These are phyloP conservation scores for Limnephilus auricula DNA, from an alignment of 2,888 invertebrate species.

Conservation along the genomic window DNA sequence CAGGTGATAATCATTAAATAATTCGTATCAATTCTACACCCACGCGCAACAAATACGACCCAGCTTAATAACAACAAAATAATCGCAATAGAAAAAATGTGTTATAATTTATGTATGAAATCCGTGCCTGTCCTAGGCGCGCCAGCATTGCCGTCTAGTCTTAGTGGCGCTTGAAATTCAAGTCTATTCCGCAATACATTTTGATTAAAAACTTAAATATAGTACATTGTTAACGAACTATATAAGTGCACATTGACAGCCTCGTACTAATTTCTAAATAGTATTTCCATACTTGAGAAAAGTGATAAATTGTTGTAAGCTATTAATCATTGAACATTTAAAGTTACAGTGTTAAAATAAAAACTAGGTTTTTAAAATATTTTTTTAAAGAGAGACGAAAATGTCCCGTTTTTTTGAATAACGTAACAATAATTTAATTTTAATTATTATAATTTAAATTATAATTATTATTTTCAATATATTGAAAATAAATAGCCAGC, in stretches of 20 bases:
- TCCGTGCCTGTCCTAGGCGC: slow-evolving; percentile 5
- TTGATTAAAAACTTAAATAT: slow-evolving; percentile 26
- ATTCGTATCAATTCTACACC: slow-evolving; percentile 2
- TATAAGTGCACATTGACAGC: slow-evolving; percentile 11
- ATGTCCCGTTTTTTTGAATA: too few species aligned
- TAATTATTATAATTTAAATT: too few species aligned
- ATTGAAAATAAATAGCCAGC: too few species aligned
- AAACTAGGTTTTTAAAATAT: background rate
- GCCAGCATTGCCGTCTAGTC: background rate
- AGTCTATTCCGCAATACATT: slow-evolving; percentile 6
- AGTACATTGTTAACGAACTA: slow-evolving; percentile 6
- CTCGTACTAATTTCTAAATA: background rate
- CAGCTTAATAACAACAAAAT: background rate
- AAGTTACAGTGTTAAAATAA: background rate
- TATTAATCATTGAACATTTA: background rate
- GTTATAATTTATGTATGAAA: background rate
- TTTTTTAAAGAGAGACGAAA: background rate
- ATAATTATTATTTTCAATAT: too few species aligned
- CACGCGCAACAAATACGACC: background rate
- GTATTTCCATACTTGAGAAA: background rate
- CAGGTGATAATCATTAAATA: background rate
- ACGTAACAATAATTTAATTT: too few species aligned
- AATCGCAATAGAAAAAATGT: background rate
- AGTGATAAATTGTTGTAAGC: background rate
- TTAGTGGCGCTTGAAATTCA: slow-evolving; percentile 2